These are phyloP conservation scores for Atrichornis clamosus DNA, from an alignment of 2,113 vertebrate genomes.

Conservation along the genomic window DNA sequence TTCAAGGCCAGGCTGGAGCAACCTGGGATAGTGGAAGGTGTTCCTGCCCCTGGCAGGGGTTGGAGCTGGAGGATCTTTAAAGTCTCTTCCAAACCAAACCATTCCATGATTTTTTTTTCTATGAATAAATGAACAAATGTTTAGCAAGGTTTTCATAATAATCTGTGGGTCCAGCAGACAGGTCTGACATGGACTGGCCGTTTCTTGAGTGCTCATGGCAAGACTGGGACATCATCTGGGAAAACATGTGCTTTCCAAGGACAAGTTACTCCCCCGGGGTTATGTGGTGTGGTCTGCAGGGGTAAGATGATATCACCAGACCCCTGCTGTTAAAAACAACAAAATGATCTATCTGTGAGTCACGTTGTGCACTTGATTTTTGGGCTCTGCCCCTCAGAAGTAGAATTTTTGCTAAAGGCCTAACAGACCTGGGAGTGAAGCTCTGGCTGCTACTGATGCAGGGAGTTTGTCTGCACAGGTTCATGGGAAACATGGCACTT, in stretches of 20 bases:
- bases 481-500: not conserved
- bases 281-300: not conserved
- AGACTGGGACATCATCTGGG: not conserved
- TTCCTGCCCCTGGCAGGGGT: not conserved
- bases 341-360: not conserved
- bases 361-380: not conserved
- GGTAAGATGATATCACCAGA: not conserved
- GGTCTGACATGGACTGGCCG: not conserved
- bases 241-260: not conserved
- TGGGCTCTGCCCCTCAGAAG: not conserved
- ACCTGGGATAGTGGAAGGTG: not conserved
- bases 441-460: not conserved
- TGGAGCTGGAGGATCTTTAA: fast-evolving
- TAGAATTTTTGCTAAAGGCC: not conserved
- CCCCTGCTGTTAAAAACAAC: not conserved
- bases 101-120: not conserved
- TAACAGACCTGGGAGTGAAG: not conserved
- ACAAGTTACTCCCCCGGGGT: not conserved
- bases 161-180: not conserved
- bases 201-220: not conserved
- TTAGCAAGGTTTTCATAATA: not conserved
- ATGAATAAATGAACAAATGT: not conserved
- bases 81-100: fast-evolving
- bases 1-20: not conserved
- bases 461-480: not conserved